Base-by-base conservation (phyloP, 2,113 vertebrate species). In the Excalfactoria chinensis region DNA sequence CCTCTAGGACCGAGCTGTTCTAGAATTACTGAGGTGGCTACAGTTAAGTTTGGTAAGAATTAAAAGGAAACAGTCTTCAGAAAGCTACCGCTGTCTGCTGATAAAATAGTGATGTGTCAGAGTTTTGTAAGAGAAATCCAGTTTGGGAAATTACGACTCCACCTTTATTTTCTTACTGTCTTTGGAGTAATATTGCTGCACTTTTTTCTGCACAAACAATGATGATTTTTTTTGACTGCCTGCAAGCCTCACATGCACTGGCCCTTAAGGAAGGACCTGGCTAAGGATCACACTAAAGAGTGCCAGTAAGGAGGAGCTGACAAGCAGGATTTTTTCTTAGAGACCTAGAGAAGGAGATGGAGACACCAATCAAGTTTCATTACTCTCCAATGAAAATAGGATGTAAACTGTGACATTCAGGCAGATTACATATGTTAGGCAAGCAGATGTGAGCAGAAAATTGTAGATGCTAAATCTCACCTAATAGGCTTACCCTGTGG, bases 41-140 rank as follows among this genome's bases (percentile, higher is more conserved):
- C 68, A 84, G 94, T 97, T 97, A 81, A 51, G 80, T 97, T 97
- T 96, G 67, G 59, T 95, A 89, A 93, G 93, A 96, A 97, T 94
- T 95, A 68, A 95, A 93, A 96, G 71, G 85, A 93, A 96, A 92
- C 15, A 93, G 32, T 88, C 92, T 94, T 92, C 44, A 55, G 71
- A 79, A 88, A 88, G 59, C 91, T 94, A 67, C 59, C 86, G 69
- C 76, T 95, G 72, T 89, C 79, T 93, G 44, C 84, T 94, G 73
- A 41, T 89, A 90, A 94, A 93, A 89, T 46, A 96, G 66, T 85
- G 18, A 86, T n/a, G 37, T 18, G 10, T 55, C 56, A 91, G 93
- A 77, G 59, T 64, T 95, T 56, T 90, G 63, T 28, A 62, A 70
- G 87, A 86, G 85, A 93, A 69, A 82, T 67, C 49, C 92, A 86